Evolutionary conservation across 2,113 vertebrate genomes (phyloP).

Genomic region (Tragelaphus scriptus): DNA sequence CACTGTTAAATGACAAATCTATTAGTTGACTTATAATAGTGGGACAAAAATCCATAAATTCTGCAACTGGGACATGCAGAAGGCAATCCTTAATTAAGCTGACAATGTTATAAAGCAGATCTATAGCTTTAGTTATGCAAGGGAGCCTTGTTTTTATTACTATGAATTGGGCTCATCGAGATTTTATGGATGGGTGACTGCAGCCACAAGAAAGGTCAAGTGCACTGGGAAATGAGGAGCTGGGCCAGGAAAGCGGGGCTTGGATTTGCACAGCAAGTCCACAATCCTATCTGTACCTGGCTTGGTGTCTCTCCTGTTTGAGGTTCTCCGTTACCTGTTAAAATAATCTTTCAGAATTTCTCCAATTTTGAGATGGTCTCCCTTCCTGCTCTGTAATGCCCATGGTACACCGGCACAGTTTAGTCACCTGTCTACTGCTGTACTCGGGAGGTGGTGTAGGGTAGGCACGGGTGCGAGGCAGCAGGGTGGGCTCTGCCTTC

Average conservation of each 20-base stretch:
- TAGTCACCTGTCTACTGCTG: not conserved
- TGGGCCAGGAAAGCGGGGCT: not conserved
- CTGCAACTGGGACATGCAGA: not conserved
- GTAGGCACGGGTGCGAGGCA: not conserved
- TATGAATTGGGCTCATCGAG: not conserved
- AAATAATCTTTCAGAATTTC: not conserved
- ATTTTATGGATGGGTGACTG: not conserved
- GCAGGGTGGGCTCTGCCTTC: not conserved
- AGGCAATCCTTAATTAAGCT: not conserved
- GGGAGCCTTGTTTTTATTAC: not conserved
- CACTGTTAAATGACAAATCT: not conserved
- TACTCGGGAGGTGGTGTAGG: not conserved
- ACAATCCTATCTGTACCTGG: not conserved
- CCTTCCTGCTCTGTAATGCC: not conserved
- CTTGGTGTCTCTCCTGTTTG: not conserved
- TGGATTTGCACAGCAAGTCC: not conserved
- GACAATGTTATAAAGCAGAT: not conserved
- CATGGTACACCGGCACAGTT: not conserved
- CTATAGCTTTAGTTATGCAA: not conserved
- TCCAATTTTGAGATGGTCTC: not conserved
- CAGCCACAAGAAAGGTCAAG: not conserved
- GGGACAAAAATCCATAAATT: slow-evolving; percentile 4
- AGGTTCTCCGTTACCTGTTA: not conserved
- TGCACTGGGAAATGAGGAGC: not conserved
- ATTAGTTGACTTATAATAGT: slow-evolving; percentile 6